These are phyloP conservation scores for Alosa alosa DNA, from an alignment of 2,113 vertebrate species.

Conservation along the genomic window DNA sequence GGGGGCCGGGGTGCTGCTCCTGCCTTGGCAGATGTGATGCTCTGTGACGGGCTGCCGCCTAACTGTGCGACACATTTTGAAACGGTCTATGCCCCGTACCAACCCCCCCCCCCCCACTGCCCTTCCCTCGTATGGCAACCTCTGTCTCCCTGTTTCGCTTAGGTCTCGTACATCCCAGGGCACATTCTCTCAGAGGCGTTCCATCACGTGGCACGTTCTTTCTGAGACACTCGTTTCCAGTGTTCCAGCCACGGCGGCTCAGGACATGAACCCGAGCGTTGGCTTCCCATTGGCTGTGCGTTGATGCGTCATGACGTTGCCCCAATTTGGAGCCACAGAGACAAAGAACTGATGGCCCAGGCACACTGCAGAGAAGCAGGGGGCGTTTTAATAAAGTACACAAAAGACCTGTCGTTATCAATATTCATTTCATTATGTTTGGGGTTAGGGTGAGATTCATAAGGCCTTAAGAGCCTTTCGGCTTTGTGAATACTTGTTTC, in stretches of 20 bases:
- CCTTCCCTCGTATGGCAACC: not conserved
- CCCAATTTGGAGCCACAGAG: conserved; percentile 25
- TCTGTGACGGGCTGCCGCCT: conserved; percentile 23
- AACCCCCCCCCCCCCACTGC: not conserved
- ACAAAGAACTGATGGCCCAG: conserved; percentile 31
- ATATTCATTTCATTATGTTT: not conserved
- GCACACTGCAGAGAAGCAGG: not conserved
- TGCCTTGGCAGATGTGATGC: conserved; percentile 43
- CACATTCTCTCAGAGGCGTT: conserved; percentile 19
- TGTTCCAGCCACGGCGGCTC: not conserved
- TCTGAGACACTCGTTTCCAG: not conserved
- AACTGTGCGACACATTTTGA: conserved; percentile 16
- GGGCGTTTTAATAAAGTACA: not conserved
- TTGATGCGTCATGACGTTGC: conserved; percentile 33
- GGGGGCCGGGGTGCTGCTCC: not conserved
- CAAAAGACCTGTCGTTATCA: conserved; percentile 1
- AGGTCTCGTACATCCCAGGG: conserved; percentile 38
- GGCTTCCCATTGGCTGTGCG: conserved; percentile 36
- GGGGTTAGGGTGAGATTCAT: not conserved
- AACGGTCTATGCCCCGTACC: not conserved
- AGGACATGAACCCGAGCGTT: conserved; percentile 13
- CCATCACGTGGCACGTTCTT: conserved; percentile 17
- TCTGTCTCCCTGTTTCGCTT: not conserved
- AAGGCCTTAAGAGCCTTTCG: not conserved
- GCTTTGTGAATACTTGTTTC: conserved; percentile 4